phyloP scores from a whole-genome alignment of 2,888 invertebrate genomes.

The Stenurella melanura region DNA sequence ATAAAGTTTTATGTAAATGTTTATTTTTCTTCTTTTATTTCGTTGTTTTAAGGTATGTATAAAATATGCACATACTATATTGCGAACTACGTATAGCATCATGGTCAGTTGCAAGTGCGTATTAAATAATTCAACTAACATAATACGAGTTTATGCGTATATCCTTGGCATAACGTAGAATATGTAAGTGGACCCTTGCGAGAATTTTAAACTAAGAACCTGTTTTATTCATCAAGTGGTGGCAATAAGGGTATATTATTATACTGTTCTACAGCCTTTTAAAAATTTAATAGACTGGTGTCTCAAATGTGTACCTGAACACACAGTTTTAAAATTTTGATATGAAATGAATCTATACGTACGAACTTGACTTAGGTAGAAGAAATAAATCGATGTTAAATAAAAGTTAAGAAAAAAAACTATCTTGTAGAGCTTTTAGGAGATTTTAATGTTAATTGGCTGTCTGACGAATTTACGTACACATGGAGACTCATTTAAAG shows the following conservation, averaged over 20 bases:
- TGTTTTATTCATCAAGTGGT: background rate
- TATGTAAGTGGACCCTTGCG: background rate
- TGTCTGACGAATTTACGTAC: no score
- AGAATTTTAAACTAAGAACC: slow-evolving; percentile 3
- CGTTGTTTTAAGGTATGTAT: background rate
- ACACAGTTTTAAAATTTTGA: background rate
- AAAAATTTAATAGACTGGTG: background rate
- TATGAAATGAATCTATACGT: background rate
- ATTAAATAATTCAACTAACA: background rate
- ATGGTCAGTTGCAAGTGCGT: background rate
- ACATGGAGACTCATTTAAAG: no score
- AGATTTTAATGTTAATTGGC: no score
- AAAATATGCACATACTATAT: background rate
- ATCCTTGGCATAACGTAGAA: background rate
- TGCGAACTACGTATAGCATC: background rate
- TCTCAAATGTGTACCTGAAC: background rate
- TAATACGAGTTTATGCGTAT: slow-evolving; percentile 1
- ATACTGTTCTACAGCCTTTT: background rate
- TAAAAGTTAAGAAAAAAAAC: no score
- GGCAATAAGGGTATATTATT: background rate
- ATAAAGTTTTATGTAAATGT: background rate
- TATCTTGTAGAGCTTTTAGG: no score
- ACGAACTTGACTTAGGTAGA: background rate
- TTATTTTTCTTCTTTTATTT: background rate
- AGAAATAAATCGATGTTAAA: no score